These are phyloP conservation scores for Cynoglossus semilaevis DNA, from an alignment of 2,113 vertebrate species.

Conservation along the genomic window DNA sequence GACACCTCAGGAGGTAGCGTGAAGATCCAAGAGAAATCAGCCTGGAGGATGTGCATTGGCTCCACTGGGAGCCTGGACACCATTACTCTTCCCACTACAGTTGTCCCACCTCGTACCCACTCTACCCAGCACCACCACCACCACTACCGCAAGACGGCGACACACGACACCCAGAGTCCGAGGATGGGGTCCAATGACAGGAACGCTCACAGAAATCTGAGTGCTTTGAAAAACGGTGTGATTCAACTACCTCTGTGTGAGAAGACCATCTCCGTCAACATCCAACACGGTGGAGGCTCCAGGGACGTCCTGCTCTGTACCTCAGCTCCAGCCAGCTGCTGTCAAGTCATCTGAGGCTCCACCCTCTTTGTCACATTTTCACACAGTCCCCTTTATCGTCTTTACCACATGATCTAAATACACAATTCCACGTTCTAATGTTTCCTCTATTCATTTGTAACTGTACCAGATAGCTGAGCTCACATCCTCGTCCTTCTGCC, in stretches of 20 bases:
- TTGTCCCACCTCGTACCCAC: slow-evolving; percentile 38
- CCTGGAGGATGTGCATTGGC: slow-evolving; percentile 91
- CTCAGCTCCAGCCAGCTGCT: slow-evolving; percentile 89
- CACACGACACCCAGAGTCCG: slow-evolving; percentile 4
- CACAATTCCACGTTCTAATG: neutral
- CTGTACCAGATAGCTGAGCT: slow-evolving; percentile 32
- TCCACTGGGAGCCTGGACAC: slow-evolving; percentile 75
- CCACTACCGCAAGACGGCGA: slow-evolving; percentile 34
- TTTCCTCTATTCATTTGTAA: slow-evolving; percentile 1
- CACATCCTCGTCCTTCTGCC: neutral
- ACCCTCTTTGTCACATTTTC: neutral
- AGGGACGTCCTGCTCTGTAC: slow-evolving; percentile 90
- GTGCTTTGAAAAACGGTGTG: slow-evolving; percentile 84
- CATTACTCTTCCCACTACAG: slow-evolving; percentile 60
- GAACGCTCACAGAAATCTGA: slow-evolving; percentile 72
- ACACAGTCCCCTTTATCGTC: slow-evolving; percentile 3
- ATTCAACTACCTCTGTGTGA: slow-evolving; percentile 99
- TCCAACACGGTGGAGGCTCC: slow-evolving; percentile 83
- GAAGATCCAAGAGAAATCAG: slow-evolving; percentile 89
- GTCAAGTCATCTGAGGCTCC: slow-evolving; percentile 89
- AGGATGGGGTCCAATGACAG: slow-evolving; percentile 10
- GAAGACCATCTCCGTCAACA: slow-evolving; percentile 97
- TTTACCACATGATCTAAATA: neutral
- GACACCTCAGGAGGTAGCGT: slow-evolving; percentile 81
- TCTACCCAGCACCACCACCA: slow-evolving; percentile 35